Base-by-base conservation (phyloP, 2,888 invertebrate species). In the Stenodera caucasica region DNA sequence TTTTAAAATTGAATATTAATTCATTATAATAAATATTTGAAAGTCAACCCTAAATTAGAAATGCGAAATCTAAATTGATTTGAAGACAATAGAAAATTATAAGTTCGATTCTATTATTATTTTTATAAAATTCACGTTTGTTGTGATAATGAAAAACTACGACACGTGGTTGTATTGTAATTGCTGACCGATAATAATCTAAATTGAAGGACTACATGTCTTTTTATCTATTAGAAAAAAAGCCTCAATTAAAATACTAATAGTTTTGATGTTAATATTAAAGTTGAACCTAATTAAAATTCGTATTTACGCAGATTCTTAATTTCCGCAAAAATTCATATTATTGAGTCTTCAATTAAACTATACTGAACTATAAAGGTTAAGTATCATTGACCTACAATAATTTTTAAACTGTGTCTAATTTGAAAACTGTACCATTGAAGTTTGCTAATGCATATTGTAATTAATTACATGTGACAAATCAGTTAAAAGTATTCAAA, bases 1-100 rank as follows among this genome's bases (percentile, higher is more conserved):
- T 62, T n/a, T n/a, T n/a, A n/a, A 58, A 58, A 56, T 62, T 62
- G 58, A 55, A 55, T 55, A 49, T 53, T 37, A 57, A n/a, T 45
- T n/a, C n/a, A 50, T 53, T 15, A 49, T 52, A 58, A 58, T 51
- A 51, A 53, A 58, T 55, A 57, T 50, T 57, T 33, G 33, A 33
- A n/a, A 33, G 4, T 6, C 29, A 4, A 29, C 29, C 4, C 4
- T 6, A 29, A 29, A 29, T n/a, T n/a, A n/a, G n/a, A n/a, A n/a
- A n/a, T n/a, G n/a, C n/a, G n/a, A n/a, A n/a, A n/a, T n/a, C n/a
- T n/a, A n/a, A n/a, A n/a, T n/a, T n/a, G n/a, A n/a, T n/a, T n/a
- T n/a, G n/a, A n/a, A n/a, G n/a, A n/a, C n/a, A n/a, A n/a, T n/a
- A n/a, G n/a, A n/a, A n/a, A n/a, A n/a, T n/a, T n/a, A n/a, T n/a